These are phyloP conservation scores for Encarsia formosa DNA, from an alignment of 2,888 invertebrate genomes.

Conservation along the genomic window DNA sequence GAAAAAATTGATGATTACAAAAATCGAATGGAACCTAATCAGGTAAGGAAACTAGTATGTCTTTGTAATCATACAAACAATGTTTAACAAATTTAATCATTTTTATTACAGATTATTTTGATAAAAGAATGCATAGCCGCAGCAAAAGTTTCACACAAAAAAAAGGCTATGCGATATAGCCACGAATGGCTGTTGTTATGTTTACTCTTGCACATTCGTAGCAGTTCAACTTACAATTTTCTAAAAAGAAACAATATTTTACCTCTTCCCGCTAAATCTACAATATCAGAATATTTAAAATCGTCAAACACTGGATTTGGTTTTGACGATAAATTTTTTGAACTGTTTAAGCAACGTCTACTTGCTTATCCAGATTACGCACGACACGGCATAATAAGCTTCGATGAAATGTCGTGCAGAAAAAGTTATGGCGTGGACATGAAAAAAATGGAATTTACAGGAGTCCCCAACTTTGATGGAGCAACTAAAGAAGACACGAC, in stretches of 20 bases:
- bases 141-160: no score
- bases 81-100: no score
- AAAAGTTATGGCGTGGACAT: background rate
- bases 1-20: no score
- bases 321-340: slow-evolving; percentile 1
- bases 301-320: background rate
- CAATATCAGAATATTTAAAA: background rate
- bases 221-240: background rate
- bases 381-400: background rate
- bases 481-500: background rate
- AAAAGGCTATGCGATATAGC: no score
- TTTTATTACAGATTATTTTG: no score
- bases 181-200: no score
- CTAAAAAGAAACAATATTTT: background rate
- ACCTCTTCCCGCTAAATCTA: background rate
- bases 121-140: no score
- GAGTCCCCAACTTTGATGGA: background rate
- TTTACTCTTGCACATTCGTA: no score
- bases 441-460: background rate
- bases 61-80: no score
- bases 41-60: no score
- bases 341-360: background rate
- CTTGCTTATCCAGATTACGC: background rate
- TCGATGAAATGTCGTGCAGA: background rate
- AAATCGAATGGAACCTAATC: no score